Percentiles rank a stretch among this genome's conserved stretches.
Conservation (phyloP, 2,113 vertebrate species). For the Percopsis transmontana region DNA sequence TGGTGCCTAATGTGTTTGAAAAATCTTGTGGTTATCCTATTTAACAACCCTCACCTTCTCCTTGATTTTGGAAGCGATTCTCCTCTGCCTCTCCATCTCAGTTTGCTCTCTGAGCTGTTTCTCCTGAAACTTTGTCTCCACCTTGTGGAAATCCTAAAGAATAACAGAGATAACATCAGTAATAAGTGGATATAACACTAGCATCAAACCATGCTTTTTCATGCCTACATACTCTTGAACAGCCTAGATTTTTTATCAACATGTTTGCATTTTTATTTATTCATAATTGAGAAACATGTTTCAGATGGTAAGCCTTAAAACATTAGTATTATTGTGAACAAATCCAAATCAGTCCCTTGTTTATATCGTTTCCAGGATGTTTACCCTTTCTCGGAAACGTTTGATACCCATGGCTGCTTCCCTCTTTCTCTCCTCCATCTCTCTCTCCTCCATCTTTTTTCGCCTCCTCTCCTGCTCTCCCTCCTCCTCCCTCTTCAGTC, state of each 20-base stretch:
- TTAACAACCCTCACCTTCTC: slow-evolving; percentile 81
- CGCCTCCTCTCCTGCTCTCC: slow-evolving; percentile 72
- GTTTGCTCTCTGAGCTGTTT: slow-evolving; percentile 78
- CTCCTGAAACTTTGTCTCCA: slow-evolving; percentile 79
- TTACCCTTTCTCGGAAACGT: slow-evolving; percentile 83
- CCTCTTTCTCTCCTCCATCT: slow-evolving; percentile 79
- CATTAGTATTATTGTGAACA: too few relatives aligned
- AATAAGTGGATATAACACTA: not conserved
- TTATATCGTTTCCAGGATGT: slow-evolving; percentile 1
- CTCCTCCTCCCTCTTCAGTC: slow-evolving; percentile 80
- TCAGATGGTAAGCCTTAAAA: too few relatives aligned
- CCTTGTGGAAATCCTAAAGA: slow-evolving; percentile 84
- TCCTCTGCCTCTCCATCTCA: slow-evolving; percentile 79
- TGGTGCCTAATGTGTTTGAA: not conserved
- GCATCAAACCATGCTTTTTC: not conserved
- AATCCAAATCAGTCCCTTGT: not conserved
- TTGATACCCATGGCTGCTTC: slow-evolving; percentile 73
- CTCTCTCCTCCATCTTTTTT: slow-evolving; percentile 77
- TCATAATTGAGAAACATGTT: too few relatives aligned
- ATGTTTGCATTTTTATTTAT: too few relatives aligned
- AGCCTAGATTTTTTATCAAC: not conserved
- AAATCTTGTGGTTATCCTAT: not conserved
- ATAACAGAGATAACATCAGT: slow-evolving; percentile 1
- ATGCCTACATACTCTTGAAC: not conserved
- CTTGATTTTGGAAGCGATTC: slow-evolving; percentile 79